A percentile compares a stretch with the other conserved stretches of the same genome.
Evolutionary conservation across 2,888 invertebrate genomes (phyloP).

Genomic region (Chrysodeixis includens): DNA sequence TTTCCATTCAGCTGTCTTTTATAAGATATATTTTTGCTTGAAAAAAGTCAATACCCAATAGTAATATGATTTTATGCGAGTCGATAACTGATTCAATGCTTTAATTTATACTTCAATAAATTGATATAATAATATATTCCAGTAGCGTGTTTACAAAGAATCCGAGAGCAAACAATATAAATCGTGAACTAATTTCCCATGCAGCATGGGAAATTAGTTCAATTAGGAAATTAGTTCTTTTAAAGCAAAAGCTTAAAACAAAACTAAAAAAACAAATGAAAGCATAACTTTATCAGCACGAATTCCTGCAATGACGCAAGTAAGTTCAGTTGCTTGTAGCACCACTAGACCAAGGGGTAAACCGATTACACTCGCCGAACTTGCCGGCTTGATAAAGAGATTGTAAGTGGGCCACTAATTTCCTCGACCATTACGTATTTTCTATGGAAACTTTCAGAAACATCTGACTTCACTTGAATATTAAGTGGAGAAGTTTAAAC

Average conservation of each 20-base stretch:
- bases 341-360: conserved; percentile 19
- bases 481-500: conserved; percentile 40
- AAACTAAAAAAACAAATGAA: conserved; percentile 5
- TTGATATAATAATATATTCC: neutral
- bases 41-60: no score
- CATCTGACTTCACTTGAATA: conserved; percentile 45
- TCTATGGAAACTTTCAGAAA: conserved; percentile 53
- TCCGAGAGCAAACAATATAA: neutral
- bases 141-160: neutral
- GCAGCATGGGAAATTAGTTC: no score
- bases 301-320: conserved; percentile 40
- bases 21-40: no score
- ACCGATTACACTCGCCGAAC: conserved; percentile 45
- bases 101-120: no score
- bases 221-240: no score
- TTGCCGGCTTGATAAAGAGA: conserved; percentile 47
- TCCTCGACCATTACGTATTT: conserved; percentile 39
- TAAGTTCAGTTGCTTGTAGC: conserved; percentile 33
- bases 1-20: no score
- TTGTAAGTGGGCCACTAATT: conserved; percentile 47
- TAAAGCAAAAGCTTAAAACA: neutral
- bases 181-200: neutral
- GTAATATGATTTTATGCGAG: no score
- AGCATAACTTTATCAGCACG: conserved; percentile 26
- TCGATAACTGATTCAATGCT: no score